phyloP scores from a whole-genome alignment of 1,140 invertebrate genomes.

The Anoplophora glabripennis region DNA sequence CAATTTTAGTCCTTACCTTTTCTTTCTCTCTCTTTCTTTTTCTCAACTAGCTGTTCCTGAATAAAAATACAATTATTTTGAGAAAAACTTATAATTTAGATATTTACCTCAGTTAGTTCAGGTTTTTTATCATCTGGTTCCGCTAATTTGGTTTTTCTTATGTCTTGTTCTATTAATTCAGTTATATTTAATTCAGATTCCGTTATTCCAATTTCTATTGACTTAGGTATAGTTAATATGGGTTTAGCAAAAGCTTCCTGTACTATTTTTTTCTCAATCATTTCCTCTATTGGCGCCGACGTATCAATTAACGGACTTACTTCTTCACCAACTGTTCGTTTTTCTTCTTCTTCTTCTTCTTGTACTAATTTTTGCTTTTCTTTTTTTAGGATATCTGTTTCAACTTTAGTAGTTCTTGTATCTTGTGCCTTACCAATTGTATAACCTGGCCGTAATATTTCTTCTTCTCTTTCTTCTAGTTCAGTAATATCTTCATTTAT shows the following conservation, averaged over 20 bases:
- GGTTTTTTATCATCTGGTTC: neutral
- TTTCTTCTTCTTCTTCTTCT: neutral
- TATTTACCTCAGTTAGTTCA: neutral
- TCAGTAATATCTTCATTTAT: neutral
- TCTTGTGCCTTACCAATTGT: neutral
- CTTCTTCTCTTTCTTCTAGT: neutral
- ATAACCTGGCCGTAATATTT: neutral
- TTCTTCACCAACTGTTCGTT: neutral
- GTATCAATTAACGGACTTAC: neutral
- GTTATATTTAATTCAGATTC: neutral
- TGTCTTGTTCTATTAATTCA: neutral
- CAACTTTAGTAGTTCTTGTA: neutral
- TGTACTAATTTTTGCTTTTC: neutral
- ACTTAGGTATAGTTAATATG: no score
- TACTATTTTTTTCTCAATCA: no score
- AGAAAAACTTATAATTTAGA: neutral
- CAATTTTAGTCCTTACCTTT: neutral
- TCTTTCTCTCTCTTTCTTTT: neutral
- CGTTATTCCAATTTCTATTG: no score
- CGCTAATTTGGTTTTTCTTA: neutral
- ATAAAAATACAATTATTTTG: neutral
- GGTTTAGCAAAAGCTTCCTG: no score
- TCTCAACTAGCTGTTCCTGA: neutral
- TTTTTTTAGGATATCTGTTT: neutral
- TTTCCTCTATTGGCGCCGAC: no score